phyloP scores from a whole-genome alignment of 2,113 vertebrate genomes.

The Saimiri boliviensis region DNA sequence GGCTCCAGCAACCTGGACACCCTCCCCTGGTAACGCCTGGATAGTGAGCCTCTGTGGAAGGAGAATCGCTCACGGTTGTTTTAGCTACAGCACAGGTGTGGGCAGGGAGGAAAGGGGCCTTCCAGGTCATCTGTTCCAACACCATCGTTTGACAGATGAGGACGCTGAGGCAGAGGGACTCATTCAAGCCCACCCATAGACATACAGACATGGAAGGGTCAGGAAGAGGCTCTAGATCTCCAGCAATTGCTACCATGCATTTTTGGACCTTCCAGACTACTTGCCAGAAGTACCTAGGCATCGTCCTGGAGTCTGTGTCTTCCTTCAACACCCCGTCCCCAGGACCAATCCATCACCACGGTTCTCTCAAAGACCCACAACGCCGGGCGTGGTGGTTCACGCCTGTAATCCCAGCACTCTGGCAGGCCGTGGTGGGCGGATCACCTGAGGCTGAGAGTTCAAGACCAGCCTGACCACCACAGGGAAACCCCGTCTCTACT shows the following conservation, averaged over 20 bases:
- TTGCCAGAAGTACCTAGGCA: neutral
- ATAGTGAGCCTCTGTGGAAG: neutral
- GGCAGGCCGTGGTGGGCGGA: too few relatives aligned
- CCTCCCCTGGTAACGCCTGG: too few relatives aligned
- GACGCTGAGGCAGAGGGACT: neutral
- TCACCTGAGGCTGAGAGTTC: too few relatives aligned
- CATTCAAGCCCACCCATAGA: neutral
- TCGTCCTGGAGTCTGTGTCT: neutral
- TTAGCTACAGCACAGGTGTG: neutral
- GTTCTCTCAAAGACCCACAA: too few relatives aligned
- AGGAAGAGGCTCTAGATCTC: neutral
- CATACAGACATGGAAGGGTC: neutral
- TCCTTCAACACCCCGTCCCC: neutral
- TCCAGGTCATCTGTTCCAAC: neutral
- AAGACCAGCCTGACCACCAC: too few relatives aligned
- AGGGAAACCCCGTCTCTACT: too few relatives aligned
- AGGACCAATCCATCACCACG: accelerated
- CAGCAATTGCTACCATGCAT: accelerated
- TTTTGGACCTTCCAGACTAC: neutral
- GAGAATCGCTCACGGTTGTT: neutral
- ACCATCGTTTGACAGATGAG: neutral
- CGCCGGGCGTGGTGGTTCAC: too few relatives aligned
- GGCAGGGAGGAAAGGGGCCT: neutral
- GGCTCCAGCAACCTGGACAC: too few relatives aligned
- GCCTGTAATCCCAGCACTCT: too few relatives aligned